These are phyloP conservation scores for Onychomys torridus DNA, from an alignment of 2,797 vertebrate genomes.

Conservation along the genomic window DNA sequence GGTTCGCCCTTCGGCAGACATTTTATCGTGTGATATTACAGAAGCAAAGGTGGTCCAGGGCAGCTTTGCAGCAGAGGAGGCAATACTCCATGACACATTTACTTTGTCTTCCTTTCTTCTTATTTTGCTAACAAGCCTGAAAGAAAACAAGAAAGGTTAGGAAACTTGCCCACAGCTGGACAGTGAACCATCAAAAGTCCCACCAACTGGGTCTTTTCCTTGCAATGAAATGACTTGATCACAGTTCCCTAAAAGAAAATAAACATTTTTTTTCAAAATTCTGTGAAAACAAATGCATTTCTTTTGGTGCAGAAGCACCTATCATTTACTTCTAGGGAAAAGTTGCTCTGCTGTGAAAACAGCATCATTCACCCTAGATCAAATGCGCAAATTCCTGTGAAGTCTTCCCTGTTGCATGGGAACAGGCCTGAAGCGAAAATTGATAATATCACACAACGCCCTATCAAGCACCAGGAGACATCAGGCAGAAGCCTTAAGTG, in stretches of 20 bases:
- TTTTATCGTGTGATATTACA: not conserved
- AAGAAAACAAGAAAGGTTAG: slow-evolving; percentile 23
- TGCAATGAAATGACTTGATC: slow-evolving; percentile 22
- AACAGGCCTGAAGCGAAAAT: slow-evolving; percentile 72
- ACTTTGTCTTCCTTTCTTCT: not conserved
- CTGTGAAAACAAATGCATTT: slow-evolving; percentile 58
- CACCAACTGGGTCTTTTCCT: not conserved
- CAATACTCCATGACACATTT: not conserved
- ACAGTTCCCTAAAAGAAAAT: not conserved
- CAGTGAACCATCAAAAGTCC: not conserved
- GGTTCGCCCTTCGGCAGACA: slow-evolving; percentile 18
- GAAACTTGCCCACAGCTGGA: fast-evolving
- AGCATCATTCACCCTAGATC: slow-evolving; percentile 74
- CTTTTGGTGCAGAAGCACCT: slow-evolving; percentile 60
- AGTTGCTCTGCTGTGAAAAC: slow-evolving; percentile 79
- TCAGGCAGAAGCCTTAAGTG: slow-evolving; percentile 67
- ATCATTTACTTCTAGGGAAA: slow-evolving; percentile 50
- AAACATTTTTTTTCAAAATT: not conserved
- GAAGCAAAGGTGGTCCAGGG: not conserved
- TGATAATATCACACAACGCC: slow-evolving; percentile 60
- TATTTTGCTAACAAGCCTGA: not conserved
- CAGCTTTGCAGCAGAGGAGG: not conserved
- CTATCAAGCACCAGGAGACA: slow-evolving; percentile 27
- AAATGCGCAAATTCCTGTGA: slow-evolving; percentile 78
- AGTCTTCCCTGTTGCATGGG: slow-evolving; percentile 59